Percentiles rank a stretch among this genome's conserved stretches.
These are phyloP conservation scores for Otus sunia DNA, from an alignment of 2,113 vertebrate species.

Conservation along the genomic window DNA sequence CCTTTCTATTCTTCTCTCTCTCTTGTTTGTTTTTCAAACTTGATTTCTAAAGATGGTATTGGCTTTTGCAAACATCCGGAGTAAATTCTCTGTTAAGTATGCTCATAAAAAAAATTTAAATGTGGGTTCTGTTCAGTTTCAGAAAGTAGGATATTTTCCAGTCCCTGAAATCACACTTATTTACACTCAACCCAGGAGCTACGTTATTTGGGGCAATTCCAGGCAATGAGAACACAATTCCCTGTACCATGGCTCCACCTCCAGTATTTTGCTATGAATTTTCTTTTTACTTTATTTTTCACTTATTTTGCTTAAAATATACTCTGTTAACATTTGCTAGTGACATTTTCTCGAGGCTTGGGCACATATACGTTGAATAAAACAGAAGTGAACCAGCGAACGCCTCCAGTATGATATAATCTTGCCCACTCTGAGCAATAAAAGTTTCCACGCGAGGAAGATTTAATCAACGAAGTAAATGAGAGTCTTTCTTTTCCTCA, in stretches of 20 bases:
- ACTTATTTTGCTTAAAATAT: not conserved
- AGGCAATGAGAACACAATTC: not conserved
- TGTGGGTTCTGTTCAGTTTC: not conserved
- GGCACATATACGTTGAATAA: not conserved
- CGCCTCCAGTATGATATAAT: not conserved
- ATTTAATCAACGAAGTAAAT: not conserved
- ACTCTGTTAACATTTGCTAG: not conserved
- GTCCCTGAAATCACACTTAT: not conserved
- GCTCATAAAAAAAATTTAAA: not conserved
- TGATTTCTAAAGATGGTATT: not conserved
- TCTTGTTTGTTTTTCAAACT: not conserved
- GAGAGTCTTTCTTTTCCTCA: not conserved
- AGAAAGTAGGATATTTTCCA: not conserved
- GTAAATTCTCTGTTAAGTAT: not conserved
- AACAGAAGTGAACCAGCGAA: not conserved
- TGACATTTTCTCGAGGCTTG: not conserved
- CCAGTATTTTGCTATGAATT: slow-evolving; percentile 43
- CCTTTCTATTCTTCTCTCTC: not conserved
- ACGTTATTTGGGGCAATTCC: not conserved
- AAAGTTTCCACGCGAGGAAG: not conserved
- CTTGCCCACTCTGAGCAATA: not conserved
- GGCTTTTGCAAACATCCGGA: not conserved
- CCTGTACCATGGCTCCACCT: slow-evolving; percentile 62
- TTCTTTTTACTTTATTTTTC: not conserved
- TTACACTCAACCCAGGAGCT: not conserved